Base-by-base conservation (phyloP, 2,888 invertebrate species). In the Osmoderma eremita region DNA sequence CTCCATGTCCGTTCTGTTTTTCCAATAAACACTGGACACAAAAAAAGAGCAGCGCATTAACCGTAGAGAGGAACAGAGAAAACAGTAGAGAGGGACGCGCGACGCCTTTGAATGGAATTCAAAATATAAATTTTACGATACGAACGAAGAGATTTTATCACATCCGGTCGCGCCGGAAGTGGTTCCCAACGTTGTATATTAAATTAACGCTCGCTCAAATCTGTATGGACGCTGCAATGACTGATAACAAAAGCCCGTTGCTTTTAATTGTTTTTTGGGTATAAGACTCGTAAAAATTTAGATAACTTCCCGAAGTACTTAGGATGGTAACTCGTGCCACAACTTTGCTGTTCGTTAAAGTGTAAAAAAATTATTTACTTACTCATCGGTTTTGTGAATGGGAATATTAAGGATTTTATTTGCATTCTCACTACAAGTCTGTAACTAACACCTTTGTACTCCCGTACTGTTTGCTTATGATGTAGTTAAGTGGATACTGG, bases 141-240 rank as follows among this genome's bases (percentile, higher is more conserved):
- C 65, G 58, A 42, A 53, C 30, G 30, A 56, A 48, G 56, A 58
- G 65, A 58, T 58, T 58, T 65, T 65, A 65, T 65, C 65, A 58
- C 48, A 56, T 65, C 65, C 65, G 65, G 65, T 58, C 30, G 24
- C 56, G 48, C 56, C 65, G 65, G 65, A 65, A 65, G 49, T 56
- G 58, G 65, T 61, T 30, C 58, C 58, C 45, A 48, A 48, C 58
- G 45, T 41, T 45, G 58, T 61, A 45, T 48, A 45, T 61, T 61
- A 61, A 61, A 30, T 61, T 61, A 61, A 61, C 45, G 30, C 36
- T 45, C 15, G 45, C 30, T 61, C 12, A 61, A 61, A 61, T 61
- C 58, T 61, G 45, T 61, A 45, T 61, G 58, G 58, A 61, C 58
- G 58, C 48, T 24, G 15, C 45, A 45, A 15, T 41, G 36, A 61